Percentiles rank a stretch among this genome's conserved stretches.
These are phyloP conservation scores for Andrena minutula DNA, from an alignment of 2,888 invertebrate species.

Conservation along the genomic window DNA sequence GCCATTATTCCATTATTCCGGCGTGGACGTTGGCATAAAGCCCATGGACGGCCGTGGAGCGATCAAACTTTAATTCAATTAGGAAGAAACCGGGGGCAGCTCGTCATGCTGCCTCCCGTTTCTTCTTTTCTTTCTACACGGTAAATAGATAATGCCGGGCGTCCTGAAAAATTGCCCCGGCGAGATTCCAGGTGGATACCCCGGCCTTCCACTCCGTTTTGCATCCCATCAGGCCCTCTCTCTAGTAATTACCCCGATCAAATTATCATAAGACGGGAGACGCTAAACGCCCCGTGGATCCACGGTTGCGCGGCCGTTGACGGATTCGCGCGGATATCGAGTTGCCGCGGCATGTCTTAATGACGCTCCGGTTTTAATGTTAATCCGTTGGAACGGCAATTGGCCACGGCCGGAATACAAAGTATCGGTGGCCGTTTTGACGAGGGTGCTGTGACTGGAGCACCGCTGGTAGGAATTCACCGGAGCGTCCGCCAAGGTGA, in stretches of 20 bases:
- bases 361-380: slow-evolving; percentile 59
- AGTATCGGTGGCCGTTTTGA: slow-evolving; percentile 48
- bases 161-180: slow-evolving; percentile 53
- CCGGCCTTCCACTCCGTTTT: slow-evolving; percentile 8
- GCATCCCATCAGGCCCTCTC: slow-evolving; percentile 37
- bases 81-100: slow-evolving; percentile 53
- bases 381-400: slow-evolving; percentile 38
- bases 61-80: slow-evolving; percentile 76
- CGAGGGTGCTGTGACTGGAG: slow-evolving; percentile 64
- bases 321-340: slow-evolving; percentile 56
- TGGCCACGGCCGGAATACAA: slow-evolving; percentile 46
- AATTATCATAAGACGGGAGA: slow-evolving; percentile 54
- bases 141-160: slow-evolving; percentile 55
- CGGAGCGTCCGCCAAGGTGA: slow-evolving; percentile 80
- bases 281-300: not conserved
- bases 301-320: not conserved
- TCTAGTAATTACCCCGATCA: slow-evolving; percentile 56
- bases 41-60: slow-evolving; percentile 52
- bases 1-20: slow-evolving; percentile 72
- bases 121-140: slow-evolving; percentile 21
- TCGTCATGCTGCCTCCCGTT: slow-evolving; percentile 29
- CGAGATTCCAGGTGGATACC: slow-evolving; percentile 36
- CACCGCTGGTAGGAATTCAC: slow-evolving; percentile 78
- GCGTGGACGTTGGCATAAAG: slow-evolving; percentile 56
- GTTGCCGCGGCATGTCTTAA: slow-evolving; percentile 55